Base-by-base conservation (phyloP, 1,140 invertebrate genomes). In the Drosophila saltans region DNA sequence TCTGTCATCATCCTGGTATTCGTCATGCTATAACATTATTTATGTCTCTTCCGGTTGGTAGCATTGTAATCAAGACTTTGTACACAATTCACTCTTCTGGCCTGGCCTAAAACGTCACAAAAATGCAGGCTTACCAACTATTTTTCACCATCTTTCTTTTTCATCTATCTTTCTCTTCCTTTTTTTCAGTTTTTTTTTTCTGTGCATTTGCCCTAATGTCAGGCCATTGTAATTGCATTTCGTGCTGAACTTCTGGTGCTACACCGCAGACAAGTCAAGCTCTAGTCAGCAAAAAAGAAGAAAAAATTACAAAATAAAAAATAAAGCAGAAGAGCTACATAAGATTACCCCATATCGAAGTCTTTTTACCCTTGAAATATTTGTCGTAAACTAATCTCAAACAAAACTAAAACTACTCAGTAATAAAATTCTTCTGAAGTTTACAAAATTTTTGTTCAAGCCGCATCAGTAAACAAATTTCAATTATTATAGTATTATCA, bases 161-260 rank as follows among this genome's bases (percentile, higher is more conserved):
- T 2, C 33, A 6, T 36, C 33, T 36, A 3, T 1, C 4, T 9
- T 43, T 21, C 48, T 26, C 68, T 26, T 36, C 48, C 16, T 24
- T 41, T 24, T 41, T 39, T 57, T 55, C 21, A 33, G 40, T 33
- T 43, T 81, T 75, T 85, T 80, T 39, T 57, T 57, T 11, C 40
- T 30, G 28, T 30, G 28, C 83, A 88, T 88, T 82, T 77, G 72
- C 79, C 79, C 84, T 78, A 88, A 82, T 83, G 80, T 83, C 75
- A 82, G 75, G 63, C 61, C 76, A 76, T 80, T 89, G 84, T 88
- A 88, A 88, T 88, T 88, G 84, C 84, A 88, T 88, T 89, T 88
- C 84, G 84, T 88, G 84, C 80, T 80, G 83, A 85, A 85, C 73
- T 77, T 84, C 81, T 75, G 81, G 77, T 73, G 71, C 64, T 78